A percentile compares a stretch with the other conserved stretches of the same genome.
Conservation (phyloP, 2,113 vertebrate genomes). For the human (Homo sapiens) region DNA sequence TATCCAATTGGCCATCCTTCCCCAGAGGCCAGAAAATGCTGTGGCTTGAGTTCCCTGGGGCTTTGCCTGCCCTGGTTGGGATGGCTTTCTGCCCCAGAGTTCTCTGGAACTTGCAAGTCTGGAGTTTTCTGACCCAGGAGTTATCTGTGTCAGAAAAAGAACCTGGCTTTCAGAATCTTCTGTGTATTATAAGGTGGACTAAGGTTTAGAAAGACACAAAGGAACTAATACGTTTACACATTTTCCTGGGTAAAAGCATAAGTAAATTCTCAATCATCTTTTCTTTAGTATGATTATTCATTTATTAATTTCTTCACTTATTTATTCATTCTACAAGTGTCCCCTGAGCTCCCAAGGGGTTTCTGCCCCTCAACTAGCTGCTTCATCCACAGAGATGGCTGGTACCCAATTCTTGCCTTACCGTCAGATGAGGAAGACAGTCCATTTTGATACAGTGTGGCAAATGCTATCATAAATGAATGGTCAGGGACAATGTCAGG, state of each 20-base stretch:
- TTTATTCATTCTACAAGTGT: not conserved
- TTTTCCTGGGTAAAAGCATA: not conserved
- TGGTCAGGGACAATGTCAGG: not conserved
- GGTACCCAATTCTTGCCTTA: not conserved
- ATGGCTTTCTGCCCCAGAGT: too few species aligned
- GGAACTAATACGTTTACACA: not conserved
- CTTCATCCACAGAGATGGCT: not conserved
- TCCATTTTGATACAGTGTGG: not conserved
- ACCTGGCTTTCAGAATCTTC: not conserved
- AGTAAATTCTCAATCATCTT: not conserved
- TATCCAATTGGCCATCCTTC: not conserved
- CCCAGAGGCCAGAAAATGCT: not conserved
- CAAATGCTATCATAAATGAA: conserved; percentile 17
- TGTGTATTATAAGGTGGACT: not conserved
- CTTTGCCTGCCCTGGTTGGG: not conserved
- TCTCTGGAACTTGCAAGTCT: not conserved
- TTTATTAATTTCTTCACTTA: not conserved
- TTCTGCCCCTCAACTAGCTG: not conserved
- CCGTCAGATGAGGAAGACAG: not conserved
- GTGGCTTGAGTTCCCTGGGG: not conserved
- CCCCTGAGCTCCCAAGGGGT: not conserved
- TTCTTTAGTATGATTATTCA: not conserved
- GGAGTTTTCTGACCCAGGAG: not conserved
- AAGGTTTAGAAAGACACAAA: not conserved
- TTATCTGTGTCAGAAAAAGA: not conserved